Conservation (phyloP, 2,797 vertebrate genomes). For the Etheostoma nigrum region DNA sequence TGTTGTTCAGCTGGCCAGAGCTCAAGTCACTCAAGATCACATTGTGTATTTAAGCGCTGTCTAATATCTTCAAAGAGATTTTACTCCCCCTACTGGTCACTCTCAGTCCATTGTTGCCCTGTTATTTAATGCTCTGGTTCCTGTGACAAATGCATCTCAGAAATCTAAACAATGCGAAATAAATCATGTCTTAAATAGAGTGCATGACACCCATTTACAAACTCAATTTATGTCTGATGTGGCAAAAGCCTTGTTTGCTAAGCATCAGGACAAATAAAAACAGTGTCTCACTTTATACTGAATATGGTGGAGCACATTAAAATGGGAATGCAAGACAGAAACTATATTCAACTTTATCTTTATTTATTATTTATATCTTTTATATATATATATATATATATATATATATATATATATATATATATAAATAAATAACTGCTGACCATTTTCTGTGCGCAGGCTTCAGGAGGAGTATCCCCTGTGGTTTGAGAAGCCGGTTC, state of each 20-base stretch:
- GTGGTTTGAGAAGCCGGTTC: conserved; percentile 97
- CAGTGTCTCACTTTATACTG: not conserved
- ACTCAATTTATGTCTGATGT: not conserved
- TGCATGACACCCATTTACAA: not conserved
- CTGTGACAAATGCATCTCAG: not conserved
- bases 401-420: too few species aligned
- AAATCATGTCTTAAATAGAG: not conserved
- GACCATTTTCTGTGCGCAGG: conserved; percentile 73
- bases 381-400: too few species aligned
- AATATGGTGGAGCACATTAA: not conserved
- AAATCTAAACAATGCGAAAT: conserved; percentile 1
- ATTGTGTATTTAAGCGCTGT: conserved; percentile 49
- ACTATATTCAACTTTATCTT: not conserved
- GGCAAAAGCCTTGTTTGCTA: not conserved
- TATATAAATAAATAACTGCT: not conserved
- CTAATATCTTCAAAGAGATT: conserved; percentile 46
- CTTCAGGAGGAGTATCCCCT: conserved; percentile 96
- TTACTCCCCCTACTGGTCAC: conserved; percentile 72
- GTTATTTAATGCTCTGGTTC: conserved; percentile 34
- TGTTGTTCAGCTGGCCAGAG: conserved; percentile 9
- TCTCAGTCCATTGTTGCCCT: conserved; percentile 12
- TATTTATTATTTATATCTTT: too few species aligned
- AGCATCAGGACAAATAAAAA: not conserved
- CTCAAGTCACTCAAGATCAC: conserved; percentile 50
- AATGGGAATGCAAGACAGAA: not conserved